A percentile compares a stretch with the other conserved stretches of the same genome.
Conservation (phyloP, 2,113 vertebrate genomes). For the Phoxinus phoxinus region DNA sequence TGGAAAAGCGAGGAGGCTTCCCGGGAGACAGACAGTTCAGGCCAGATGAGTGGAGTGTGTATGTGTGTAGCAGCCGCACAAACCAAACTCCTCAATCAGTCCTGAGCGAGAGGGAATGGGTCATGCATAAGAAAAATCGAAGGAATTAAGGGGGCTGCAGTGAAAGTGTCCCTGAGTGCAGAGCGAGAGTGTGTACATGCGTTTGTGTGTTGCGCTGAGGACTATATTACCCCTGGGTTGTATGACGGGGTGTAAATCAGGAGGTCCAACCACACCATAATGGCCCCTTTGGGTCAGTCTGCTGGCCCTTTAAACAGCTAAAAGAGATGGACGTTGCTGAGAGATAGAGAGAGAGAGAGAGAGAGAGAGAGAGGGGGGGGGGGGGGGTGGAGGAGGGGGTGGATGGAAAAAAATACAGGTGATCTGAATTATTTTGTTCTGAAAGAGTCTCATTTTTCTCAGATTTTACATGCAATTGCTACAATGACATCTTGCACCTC, state of each 20-base stretch:
- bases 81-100: slow-evolving; percentile 38
- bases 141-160: slow-evolving; percentile 56
- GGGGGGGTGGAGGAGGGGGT: no score
- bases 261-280: slow-evolving; percentile 61
- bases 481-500: not conserved
- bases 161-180: slow-evolving; percentile 70
- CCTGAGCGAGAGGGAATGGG: slow-evolving; percentile 17
- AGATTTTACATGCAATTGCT: not conserved
- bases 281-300: slow-evolving; percentile 66
- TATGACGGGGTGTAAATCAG: slow-evolving; percentile 70
- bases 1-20: slow-evolving; percentile 67
- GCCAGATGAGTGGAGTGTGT: slow-evolving; percentile 26
- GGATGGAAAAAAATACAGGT: slow-evolving; percentile 14
- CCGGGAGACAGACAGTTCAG: slow-evolving; percentile 71
- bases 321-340: slow-evolving; percentile 61
- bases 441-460: not conserved
- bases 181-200: slow-evolving; percentile 39
- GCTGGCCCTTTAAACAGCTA: slow-evolving; percentile 70
- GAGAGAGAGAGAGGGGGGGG: not conserved
- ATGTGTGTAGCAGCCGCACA: not conserved
- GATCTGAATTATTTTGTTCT: slow-evolving; percentile 23
- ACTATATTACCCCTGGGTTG: slow-evolving; percentile 40
- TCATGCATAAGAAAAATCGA: slow-evolving; percentile 37
- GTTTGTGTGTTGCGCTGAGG: slow-evolving; percentile 34
- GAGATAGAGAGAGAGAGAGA: slow-evolving; percentile 12